These are phyloP conservation scores for Prunella strophiata DNA, from an alignment of 2,797 vertebrate species.

Conservation along the genomic window DNA sequence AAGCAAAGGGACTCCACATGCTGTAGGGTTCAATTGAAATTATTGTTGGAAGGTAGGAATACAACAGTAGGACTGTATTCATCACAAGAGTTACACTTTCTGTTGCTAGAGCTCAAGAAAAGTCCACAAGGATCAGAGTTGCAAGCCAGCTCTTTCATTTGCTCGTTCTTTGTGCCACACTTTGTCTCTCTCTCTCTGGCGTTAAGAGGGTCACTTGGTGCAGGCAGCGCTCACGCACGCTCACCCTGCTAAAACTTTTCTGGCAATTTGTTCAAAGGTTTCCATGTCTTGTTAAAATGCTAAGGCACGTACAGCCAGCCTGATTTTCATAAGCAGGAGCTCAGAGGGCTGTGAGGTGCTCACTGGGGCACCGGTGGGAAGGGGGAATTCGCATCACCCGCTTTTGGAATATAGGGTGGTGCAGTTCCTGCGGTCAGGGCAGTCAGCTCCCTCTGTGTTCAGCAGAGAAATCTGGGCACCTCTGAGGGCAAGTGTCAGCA, in stretches of 20 bases:
- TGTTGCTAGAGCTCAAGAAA: conserved; percentile 70
- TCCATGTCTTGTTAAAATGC: conserved; percentile 40
- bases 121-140: conserved; percentile 70
- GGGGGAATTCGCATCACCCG: rapidly evolving
- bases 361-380: neutral
- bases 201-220: conserved; percentile 61
- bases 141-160: conserved; percentile 68
- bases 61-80: conserved; percentile 73
- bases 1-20: conserved; percentile 72
- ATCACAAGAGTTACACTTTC: conserved; percentile 72
- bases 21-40: conserved; percentile 65
- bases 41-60: conserved; percentile 71
- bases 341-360: rapidly evolving
- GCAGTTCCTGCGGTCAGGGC: neutral
- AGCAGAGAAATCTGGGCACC: neutral
- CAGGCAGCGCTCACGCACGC: neutral
- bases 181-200: conserved; percentile 63
- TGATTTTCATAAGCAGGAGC: neutral
- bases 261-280: conserved; percentile 67
- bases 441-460: neutral
- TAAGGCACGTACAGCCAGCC: neutral
- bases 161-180: conserved; percentile 59
- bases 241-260: conserved; percentile 49
- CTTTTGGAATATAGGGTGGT: neutral
- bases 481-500: neutral